These are phyloP conservation scores for Arrhamphus sclerolepis DNA, from an alignment of 2,797 vertebrate species.

Conservation along the genomic window DNA sequence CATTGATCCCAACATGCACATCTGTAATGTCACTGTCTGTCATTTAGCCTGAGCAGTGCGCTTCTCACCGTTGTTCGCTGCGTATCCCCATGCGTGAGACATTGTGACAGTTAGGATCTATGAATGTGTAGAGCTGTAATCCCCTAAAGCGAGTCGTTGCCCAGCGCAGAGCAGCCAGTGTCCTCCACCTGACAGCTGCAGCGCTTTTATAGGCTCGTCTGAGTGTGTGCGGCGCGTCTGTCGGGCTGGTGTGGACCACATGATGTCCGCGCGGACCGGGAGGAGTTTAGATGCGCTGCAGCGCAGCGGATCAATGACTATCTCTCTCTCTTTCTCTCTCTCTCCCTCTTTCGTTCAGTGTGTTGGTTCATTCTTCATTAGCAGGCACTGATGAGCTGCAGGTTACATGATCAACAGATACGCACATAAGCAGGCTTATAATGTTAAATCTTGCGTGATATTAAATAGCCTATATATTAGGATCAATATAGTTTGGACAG, in stretches of 20 bases:
- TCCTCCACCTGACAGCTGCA: conserved; percentile 68
- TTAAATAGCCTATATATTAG: no score
- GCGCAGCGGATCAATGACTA: conserved; percentile 53
- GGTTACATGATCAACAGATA: no score
- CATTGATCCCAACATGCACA: background rate
- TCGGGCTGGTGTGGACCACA: conserved; percentile 60
- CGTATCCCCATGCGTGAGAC: conserved; percentile 83
- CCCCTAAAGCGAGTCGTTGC: conserved; percentile 31
- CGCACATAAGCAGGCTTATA: no score
- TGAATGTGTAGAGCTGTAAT: conserved; percentile 39
- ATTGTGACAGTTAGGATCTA: conserved; percentile 57
- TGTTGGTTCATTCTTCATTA: no score
- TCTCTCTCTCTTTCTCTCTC: no score
- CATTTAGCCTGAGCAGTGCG: background rate
- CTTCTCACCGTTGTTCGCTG: conserved; percentile 77
- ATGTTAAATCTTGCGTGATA: no score
- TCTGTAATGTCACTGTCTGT: conserved; percentile 1
- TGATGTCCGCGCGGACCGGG: conserved; percentile 68
- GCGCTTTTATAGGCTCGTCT: conserved; percentile 75
- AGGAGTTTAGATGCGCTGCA: conserved; percentile 66
- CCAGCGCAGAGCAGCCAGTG: conserved; percentile 53
- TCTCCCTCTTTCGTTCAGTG: no score
- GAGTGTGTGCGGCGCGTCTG: conserved; percentile 32
- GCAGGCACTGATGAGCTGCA: no score
- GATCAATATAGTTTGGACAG: no score